Conservation (phyloP, 2,797 vertebrate species). For the Crax fasciolata region DNA sequence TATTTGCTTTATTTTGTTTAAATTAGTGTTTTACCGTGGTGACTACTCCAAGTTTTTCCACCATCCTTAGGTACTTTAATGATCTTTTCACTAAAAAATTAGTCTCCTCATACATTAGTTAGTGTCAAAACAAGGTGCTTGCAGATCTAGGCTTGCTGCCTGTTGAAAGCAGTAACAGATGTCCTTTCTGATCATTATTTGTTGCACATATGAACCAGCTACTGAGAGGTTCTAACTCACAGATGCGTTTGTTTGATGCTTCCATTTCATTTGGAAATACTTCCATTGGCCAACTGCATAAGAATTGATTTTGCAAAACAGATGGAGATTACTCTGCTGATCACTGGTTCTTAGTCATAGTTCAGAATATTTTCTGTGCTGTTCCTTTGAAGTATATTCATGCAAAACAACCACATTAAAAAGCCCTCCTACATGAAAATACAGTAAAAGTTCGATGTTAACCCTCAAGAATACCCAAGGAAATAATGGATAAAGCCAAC, state of each 20-base stretch:
- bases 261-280: not conserved
- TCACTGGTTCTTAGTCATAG: slow-evolving; percentile 64
- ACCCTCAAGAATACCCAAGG: not conserved
- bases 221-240: not conserved
- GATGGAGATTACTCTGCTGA: slow-evolving; percentile 60
- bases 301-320: slow-evolving; percentile 24
- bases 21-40: not conserved
- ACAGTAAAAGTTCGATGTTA: not conserved
- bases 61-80: not conserved
- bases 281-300: slow-evolving; percentile 7
- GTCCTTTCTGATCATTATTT: slow-evolving; percentile 42
- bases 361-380: slow-evolving; percentile 30
- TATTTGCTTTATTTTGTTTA: not conserved
- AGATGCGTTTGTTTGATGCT: not conserved
- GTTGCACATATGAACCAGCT: not conserved
- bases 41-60: not conserved
- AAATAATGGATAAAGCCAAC: not conserved
- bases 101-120: not conserved
- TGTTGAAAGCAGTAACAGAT: slow-evolving; percentile 37
- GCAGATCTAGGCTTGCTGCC: not conserved
- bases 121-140: not conserved
- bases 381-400: slow-evolving; percentile 2
- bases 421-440: not conserved
- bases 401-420: slow-evolving; percentile 12
- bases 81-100: not conserved